These are phyloP conservation scores for Threskiornis aethiopicus DNA, from an alignment of 2,797 vertebrate species.

Conservation along the genomic window DNA sequence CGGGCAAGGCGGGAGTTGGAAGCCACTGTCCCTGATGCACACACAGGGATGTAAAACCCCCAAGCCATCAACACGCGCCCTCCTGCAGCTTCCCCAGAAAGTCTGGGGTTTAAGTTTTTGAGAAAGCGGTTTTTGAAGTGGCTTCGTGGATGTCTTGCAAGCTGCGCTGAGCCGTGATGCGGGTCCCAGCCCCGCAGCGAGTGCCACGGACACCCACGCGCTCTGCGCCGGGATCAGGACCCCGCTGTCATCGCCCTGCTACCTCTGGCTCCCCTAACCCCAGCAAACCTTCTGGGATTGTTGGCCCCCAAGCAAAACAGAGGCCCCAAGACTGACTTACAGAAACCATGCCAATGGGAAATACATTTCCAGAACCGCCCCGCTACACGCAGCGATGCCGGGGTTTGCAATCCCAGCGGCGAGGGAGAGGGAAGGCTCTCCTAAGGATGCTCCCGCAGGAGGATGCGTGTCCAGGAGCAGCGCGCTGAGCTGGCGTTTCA, in stretches of 20 bases:
- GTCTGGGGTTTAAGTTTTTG: not conserved
- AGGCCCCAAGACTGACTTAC: not conserved
- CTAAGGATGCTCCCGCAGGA: not conserved
- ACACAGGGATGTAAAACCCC: fast-evolving
- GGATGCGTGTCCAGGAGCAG: not conserved
- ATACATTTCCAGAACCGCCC: fast-evolving
- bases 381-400: fast-evolving
- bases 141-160: not conserved
- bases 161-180: fast-evolving
- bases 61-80: not conserved
- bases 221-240: not conserved
- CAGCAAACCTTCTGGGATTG: not conserved
- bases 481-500: not conserved
- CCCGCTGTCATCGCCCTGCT: not conserved
- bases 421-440: not conserved
- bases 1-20: not conserved
- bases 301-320: too few species aligned
- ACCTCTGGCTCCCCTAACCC: not conserved
- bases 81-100: not conserved
- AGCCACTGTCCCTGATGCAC: not conserved
- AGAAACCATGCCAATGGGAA: fast-evolving
- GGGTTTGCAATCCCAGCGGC: not conserved
- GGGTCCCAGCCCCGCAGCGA: not conserved
- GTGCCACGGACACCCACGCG: fast-evolving
- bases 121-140: not conserved